Evolutionary conservation across 1,140 invertebrate species (phyloP).

Genomic region (Drosophila malerkotliana): DNA sequence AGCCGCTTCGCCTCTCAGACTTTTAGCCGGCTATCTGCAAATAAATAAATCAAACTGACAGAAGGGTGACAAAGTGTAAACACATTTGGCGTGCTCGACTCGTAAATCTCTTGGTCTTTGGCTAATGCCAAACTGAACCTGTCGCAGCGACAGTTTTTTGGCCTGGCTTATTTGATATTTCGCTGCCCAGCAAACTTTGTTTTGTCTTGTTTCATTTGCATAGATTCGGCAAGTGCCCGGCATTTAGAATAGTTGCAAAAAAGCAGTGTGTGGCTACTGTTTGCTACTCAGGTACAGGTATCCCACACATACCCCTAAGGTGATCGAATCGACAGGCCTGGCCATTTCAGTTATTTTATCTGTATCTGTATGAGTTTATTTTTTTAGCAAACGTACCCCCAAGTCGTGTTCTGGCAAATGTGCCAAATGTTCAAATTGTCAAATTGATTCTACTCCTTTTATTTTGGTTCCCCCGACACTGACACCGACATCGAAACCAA

Average conservation of each 20-base stretch:
- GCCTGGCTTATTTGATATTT: conserved; percentile 13
- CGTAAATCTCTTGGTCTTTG: conserved; percentile 78
- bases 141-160: conserved; percentile 54
- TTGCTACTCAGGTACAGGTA: neutral
- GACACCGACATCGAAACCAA: conserved; percentile 51
- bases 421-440: conserved; percentile 74
- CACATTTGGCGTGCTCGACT: conserved; percentile 79
- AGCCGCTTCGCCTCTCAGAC: conserved; percentile 14
- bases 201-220: conserved; percentile 70
- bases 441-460: conserved; percentile 66
- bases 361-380: conserved; percentile 5
- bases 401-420: conserved; percentile 64
- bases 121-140: conserved; percentile 66
- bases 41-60: conserved; percentile 83
- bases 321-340: conserved; percentile 39
- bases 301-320: conserved; percentile 19
- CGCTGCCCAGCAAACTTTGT: conserved; percentile 23
- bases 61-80: conserved; percentile 84
- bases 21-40: conserved; percentile 72
- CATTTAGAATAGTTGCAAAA: conserved; percentile 69
- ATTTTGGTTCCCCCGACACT: conserved; percentile 20
- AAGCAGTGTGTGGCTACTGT: conserved; percentile 40
- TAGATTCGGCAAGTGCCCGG: conserved; percentile 71
- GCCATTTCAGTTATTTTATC: conserved; percentile 40
- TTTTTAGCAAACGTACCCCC: conserved; percentile 31